Evolutionary conservation across 2,797 vertebrate species (phyloP), one percentile per base, ranked within the genome.

Genomic region (Notolabrus celidotus): DNA sequence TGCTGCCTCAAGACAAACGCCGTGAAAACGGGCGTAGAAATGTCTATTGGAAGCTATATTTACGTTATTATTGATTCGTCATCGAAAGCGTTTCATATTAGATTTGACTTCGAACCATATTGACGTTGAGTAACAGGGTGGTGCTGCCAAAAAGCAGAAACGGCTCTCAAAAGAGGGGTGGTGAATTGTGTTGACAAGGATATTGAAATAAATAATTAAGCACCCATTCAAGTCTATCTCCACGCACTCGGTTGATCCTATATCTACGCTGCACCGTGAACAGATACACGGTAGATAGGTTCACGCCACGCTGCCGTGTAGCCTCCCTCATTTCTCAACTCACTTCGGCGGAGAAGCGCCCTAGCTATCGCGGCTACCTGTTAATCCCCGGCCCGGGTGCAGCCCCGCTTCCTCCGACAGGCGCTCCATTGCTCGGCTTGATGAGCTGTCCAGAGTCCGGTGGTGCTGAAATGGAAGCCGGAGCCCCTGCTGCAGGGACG

Each of bases 391-490:
- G 90, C 49, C 92, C 92, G 87, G 92, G 77, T 90, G 74, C 93
- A 69, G 92, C 84, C 65, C 90, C 93, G 52, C 91, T 92, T 75
- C 92, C 94, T 74, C 92, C 94, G 83, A 82, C 89, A 45, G 94
- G 93, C 85, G 93, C 94, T 86, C 93, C 94, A 73, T 94, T 94
- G 92, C 94, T 94, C 53, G 94, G 94, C 93, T 95, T 95, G 92
- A 84, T 82, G 93, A 94, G 94, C 95, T 95, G 94, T 95, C 94
- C 94, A 90, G 92, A 88, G 91, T 91, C 93, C 91, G 93, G 68
- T 85, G 94, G 94, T 95, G 93, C 94, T 95, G 94, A 95, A 95
- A 93, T 92, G 93, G 94, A 92, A 94, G 91, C 86, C 92, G 92
- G 91, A 93, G 93, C 90, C 86, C 90, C 93, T 7, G 93, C 86